Evolutionary conservation across 1,140 invertebrate genomes (phyloP).

Genomic region (Scylla paramamosain): DNA sequence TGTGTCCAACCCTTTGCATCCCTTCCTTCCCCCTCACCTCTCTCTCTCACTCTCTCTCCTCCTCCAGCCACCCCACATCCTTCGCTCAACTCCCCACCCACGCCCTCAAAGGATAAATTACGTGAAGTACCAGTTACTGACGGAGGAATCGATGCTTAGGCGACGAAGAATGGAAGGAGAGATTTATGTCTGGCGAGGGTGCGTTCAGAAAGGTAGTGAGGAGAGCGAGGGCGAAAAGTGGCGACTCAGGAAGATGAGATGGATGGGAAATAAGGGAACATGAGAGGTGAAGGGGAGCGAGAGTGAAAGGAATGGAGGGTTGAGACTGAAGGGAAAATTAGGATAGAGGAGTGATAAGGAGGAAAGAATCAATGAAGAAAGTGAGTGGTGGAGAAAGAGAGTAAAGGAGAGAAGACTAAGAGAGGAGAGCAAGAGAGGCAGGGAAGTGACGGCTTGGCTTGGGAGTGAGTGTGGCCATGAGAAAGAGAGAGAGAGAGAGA

Average conservation of each 20-base stretch:
- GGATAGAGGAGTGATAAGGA: background rate
- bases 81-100: background rate
- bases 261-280: conserved; percentile 8
- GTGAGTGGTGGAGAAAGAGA: background rate
- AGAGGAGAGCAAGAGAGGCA: background rate
- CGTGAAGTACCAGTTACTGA: conserved; percentile 11
- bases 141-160: background rate
- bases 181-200: background rate
- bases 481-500: background rate
- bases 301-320: background rate
- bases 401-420: background rate
- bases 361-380: background rate
- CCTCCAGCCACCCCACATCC: background rate
- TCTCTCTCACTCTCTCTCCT: background rate
- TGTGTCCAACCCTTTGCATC: background rate
- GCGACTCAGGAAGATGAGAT: background rate
- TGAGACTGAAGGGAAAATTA: background rate
- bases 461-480: no score
- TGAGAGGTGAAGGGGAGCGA: background rate
- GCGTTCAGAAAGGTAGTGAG: background rate
- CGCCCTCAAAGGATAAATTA: background rate
- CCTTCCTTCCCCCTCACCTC: background rate
- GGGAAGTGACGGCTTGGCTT: background rate
- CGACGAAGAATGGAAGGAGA: background rate
- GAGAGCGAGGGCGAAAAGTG: background rate